A percentile compares a stretch with the other conserved stretches of the same genome.
Conservation (phyloP, 2,797 vertebrate species). For the Sebastes taczanowskii region DNA sequence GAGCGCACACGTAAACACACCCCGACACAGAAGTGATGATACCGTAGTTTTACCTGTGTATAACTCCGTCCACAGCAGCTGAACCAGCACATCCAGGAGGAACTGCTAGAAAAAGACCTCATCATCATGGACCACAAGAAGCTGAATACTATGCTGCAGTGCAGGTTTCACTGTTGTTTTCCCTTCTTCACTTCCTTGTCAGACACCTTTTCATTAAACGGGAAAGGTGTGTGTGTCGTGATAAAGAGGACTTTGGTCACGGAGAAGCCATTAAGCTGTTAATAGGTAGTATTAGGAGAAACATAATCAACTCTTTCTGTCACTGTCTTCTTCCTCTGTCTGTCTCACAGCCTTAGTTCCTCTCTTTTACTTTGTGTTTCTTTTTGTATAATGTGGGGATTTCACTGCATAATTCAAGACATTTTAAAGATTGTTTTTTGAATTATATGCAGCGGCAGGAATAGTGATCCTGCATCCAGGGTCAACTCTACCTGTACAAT, state of each 20-base stretch:
- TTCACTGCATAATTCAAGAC: background rate
- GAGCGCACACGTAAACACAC: background rate
- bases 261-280: background rate
- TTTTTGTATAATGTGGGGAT: background rate
- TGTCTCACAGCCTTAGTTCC: background rate
- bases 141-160: constrained; percentile 64
- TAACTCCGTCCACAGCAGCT: constrained; percentile 65
- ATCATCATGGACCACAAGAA: constrained; percentile 86
- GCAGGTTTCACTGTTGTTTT: constrained; percentile 55
- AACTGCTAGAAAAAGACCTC: constrained; percentile 87
- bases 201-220: background rate
- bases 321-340: background rate
- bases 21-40: constrained; percentile 36
- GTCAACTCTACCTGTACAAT: background rate
- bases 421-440: background rate
- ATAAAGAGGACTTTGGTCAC: background rate
- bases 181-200: background rate
- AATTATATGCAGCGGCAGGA: background rate
- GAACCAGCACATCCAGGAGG: constrained; percentile 74
- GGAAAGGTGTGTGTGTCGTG: background rate
- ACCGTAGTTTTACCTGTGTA: constrained; percentile 27
- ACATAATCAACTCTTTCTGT: background rate
- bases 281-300: background rate
- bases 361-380: background rate
- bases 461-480: background rate